Evolutionary conservation across 2,113 vertebrate species (phyloP), one percentile per base, ranked within the genome.

Genomic region (Gallinago paraguaiae): DNA sequence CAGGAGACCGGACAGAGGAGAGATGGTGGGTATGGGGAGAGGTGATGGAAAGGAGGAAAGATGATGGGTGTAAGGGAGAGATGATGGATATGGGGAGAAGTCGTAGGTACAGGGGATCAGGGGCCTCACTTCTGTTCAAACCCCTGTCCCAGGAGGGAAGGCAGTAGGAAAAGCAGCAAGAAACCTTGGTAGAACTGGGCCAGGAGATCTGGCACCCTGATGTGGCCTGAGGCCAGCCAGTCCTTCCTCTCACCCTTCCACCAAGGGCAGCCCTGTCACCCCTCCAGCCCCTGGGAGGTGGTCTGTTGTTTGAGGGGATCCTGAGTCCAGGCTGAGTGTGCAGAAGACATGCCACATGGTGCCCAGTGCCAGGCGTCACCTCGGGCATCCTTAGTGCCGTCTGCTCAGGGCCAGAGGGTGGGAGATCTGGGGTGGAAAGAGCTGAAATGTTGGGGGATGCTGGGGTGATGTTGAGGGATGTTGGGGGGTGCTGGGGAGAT

Each of bases 131-230:
- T 74, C 37, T 88, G 27, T 17, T 57, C 23, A 70, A 61, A 61
- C 7, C 2, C 0, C 25, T 71, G 8, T 50, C 25, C 63, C 0
- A 0, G 14, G 25, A 15, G 24, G 7, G 3, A 41, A 35, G 4
- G 23, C 51, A 33, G 48, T 14, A 54, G 67, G 37, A 82, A 35
- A 90, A 86, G 31, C 20, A 90, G 20, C 61, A 54, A 25, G 46
- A 68, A 59, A 54, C 46, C 37, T 16, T 59, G 37, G 31, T 31
- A 68, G 61, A 68, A 0, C n/a, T 19, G 23, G 35, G 28, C 59
- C 43, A 16, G 71, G 39, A 64, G 53, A 31, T 60, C 37, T 71
- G 51, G 31, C 19, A 41, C 37, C 20, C 7, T 2, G 2, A 1
- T 8, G 24, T 7, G 5, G 1, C 19, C 28, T 63, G 57, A 39